A percentile compares a stretch with the other conserved stretches of the same genome.
These are phyloP conservation scores for Tholera decimalis DNA, from an alignment of 2,888 invertebrate species.

Conservation along the genomic window DNA sequence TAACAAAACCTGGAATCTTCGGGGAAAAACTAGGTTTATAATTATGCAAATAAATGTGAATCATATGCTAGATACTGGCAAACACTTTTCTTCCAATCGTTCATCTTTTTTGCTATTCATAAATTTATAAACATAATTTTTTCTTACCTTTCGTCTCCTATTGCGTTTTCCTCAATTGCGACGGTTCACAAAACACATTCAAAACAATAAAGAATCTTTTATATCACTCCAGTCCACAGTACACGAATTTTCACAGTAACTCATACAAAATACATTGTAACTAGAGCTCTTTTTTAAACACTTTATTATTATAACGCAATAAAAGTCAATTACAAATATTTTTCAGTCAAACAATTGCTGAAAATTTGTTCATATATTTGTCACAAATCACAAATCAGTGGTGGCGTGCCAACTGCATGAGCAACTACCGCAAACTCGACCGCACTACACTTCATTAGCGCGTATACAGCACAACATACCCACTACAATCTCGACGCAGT, in stretches of 20 bases:
- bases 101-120: not conserved
- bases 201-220: conserved; percentile 55
- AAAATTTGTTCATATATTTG: conserved; percentile 71
- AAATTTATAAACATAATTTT: not conserved
- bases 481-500: conserved; percentile 67
- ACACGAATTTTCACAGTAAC: conserved; percentile 57
- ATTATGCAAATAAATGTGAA: not conserved
- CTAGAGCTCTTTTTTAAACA: conserved; percentile 13
- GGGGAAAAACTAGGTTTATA: not conserved
- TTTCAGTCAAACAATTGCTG: conserved; percentile 42
- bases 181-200: conserved; percentile 69
- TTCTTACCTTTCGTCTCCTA: conserved; percentile 76
- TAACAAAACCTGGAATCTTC: not conserved
- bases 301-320: conserved; percentile 14
- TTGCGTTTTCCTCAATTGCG: conserved; percentile 79
- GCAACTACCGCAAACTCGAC: conserved; percentile 89
- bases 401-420: conserved; percentile 89
- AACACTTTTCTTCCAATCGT: not conserved
- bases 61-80: not conserved
- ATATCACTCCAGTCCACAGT: conserved; percentile 61
- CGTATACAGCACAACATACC: conserved; percentile 86
- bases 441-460: conserved; percentile 88
- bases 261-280: conserved; percentile 49
- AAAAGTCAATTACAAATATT: conserved; percentile 25
- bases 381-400: conserved; percentile 85